Evolutionary conservation across 2,888 invertebrate species (phyloP).

Genomic region (Epicampocera succincta): DNA sequence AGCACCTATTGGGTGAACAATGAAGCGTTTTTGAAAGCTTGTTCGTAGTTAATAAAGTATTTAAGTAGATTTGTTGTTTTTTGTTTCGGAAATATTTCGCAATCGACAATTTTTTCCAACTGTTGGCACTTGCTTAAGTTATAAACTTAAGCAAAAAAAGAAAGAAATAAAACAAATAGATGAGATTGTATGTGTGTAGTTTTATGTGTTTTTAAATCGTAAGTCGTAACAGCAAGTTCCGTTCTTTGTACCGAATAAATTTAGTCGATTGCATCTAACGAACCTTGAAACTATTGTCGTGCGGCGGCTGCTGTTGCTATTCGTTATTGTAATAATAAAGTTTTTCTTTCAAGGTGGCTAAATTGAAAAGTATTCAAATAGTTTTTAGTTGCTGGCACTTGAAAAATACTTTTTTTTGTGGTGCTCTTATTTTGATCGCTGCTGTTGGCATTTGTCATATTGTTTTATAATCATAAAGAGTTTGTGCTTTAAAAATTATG

Average conservation of each 20-base stretch:
- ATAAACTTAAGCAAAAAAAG: too few relatives aligned
- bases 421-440: too few relatives aligned
- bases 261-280: slow-evolving; percentile 77
- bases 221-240: slow-evolving; percentile 63
- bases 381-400: too few relatives aligned
- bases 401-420: too few relatives aligned
- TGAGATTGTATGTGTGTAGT: not conserved
- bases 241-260: slow-evolving; percentile 69
- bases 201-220: not conserved
- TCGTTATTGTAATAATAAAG: slow-evolving; percentile 31
- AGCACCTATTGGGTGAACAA: slow-evolving; percentile 35
- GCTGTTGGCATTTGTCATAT: too few relatives aligned
- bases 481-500: too few relatives aligned
- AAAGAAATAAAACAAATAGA: too few relatives aligned
- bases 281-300: slow-evolving; percentile 81
- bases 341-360: slow-evolving; percentile 26
- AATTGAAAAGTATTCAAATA: not conserved
- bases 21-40: slow-evolving; percentile 58
- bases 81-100: slow-evolving; percentile 50
- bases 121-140: slow-evolving; percentile 26
- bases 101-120: slow-evolving; percentile 60
- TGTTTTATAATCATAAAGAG: not conserved
- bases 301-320: slow-evolving; percentile 17
- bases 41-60: slow-evolving; percentile 30
- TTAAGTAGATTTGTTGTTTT: not conserved